Evolutionary conservation across 2,797 vertebrate genomes (phyloP).

Genomic region (Chiroxiphia lanceolata): DNA sequence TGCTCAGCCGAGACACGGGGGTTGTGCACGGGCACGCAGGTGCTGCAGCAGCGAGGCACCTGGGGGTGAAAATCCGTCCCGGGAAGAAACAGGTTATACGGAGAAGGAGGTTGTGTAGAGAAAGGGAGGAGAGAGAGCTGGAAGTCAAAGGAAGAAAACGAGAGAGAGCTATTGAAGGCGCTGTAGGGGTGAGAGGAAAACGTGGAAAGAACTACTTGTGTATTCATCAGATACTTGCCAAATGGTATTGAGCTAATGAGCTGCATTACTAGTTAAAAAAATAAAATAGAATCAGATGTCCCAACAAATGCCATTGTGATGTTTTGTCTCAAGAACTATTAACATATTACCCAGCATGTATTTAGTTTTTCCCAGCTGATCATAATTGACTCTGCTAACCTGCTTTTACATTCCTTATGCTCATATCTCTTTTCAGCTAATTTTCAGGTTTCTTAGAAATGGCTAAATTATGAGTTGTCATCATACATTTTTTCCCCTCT

Average conservation of each 20-base stretch:
- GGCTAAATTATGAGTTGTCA: background rate
- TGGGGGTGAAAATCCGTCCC: background rate
- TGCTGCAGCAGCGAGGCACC: background rate
- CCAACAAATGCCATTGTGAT: background rate
- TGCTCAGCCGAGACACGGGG: accelerated
- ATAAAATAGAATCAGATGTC: background rate
- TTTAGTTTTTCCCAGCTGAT: background rate
- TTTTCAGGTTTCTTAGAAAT: background rate
- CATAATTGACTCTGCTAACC: background rate
- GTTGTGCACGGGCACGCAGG: background rate
- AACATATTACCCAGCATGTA: background rate
- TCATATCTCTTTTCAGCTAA: background rate
- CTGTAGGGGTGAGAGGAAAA: accelerated
- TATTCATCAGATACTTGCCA: background rate
- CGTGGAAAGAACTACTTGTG: background rate
- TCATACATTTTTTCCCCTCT: background rate
- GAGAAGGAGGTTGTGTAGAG: background rate
- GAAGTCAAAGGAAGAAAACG: background rate
- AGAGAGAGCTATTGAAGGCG: background rate
- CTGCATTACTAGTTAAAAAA: background rate
- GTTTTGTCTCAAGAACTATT: background rate
- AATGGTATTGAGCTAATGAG: background rate
- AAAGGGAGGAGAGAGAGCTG: background rate
- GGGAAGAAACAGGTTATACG: too few species aligned
- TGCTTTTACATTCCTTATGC: background rate